Base-by-base conservation (phyloP, 2,888 invertebrate genomes). In the Notodonta ziczac region DNA sequence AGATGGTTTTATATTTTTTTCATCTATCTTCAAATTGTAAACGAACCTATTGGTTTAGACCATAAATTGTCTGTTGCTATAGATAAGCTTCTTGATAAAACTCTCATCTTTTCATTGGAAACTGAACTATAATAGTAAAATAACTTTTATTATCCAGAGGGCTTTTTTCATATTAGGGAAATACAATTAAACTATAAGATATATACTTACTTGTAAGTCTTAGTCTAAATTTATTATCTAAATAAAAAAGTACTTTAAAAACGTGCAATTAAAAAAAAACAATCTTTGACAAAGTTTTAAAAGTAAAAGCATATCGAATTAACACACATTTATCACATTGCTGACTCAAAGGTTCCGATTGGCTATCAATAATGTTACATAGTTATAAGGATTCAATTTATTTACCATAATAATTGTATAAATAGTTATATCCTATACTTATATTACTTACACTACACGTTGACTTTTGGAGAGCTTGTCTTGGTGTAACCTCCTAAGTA, bases 61-160 rank as follows among this genome's bases (percentile, higher is more conserved):
- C 73, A 70, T 75, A 75, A 73, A 64, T 74, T 73, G 74, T 73
- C 70, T 67, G 59, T 65, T 67, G 65, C 63, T 62, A 58, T 68
- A 63, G 62, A 61, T 66, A 66, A 70, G 67, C 58, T 66, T 66
- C 58, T 62, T 53, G 57, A 61, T 61, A 63, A 62, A 65, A 63
- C 62, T 48, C 58, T 44, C 4, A 56, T 56, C 60, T 63, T 55
- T 56, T 51, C 51, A 48, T 39, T 63, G 59, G 63, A 63, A 57
- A 56, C 63, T 58, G 61, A 60, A 66, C 59, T 62, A 14, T 73
- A 59, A 59, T 10, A 13, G 42, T 0, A 4, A 46, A 8, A 42
- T 65, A 57, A 44, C 55, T 57, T 75, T 65, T 53, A 56, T 55
- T 61, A 46, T 65, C 54, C 57, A 58, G 59, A 58, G 42, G 52